A percentile compares a stretch with the other conserved stretches of the same genome.
phyloP scores from a whole-genome alignment of 2,888 invertebrate species.

The Pyrrhosoma nymphula region DNA sequence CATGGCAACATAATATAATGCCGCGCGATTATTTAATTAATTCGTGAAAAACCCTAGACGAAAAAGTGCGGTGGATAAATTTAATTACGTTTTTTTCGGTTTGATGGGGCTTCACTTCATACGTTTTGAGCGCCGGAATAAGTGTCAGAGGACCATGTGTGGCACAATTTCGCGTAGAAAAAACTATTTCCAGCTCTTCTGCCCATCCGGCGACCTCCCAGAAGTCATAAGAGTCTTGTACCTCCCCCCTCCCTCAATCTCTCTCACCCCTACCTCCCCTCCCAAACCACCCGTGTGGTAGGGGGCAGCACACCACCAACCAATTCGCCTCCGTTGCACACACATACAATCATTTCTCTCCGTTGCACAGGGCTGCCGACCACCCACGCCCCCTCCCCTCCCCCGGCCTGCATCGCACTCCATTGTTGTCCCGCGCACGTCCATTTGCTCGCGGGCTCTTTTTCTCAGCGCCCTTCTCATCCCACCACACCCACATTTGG shows the following conservation, averaged over 20 bases:
- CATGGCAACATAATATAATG: no score
- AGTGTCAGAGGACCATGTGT: background rate
- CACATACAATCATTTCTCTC: background rate
- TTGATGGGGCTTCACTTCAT: background rate
- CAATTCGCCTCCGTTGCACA: background rate
- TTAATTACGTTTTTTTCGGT: background rate
- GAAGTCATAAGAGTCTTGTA: no score
- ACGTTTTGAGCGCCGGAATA: background rate
- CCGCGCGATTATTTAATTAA: background rate
- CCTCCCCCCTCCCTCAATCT: background rate
- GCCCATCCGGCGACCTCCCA: background rate
- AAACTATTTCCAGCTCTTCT: background rate
- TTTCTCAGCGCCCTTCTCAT: background rate
- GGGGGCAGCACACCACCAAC: background rate
- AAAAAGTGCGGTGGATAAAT: background rate
- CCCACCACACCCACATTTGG: background rate
- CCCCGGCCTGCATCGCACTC: background rate
- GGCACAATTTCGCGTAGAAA: background rate
- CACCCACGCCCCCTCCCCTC: background rate
- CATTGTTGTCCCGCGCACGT: constrained; percentile 40
- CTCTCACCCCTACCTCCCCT: background rate
- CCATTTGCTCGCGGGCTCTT: constrained; percentile 5
- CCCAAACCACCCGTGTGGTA: background rate
- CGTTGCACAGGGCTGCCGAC: background rate
- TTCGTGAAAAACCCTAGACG: background rate